Base-by-base conservation (phyloP, 2,888 invertebrate species). In the Chrysolina americana region DNA sequence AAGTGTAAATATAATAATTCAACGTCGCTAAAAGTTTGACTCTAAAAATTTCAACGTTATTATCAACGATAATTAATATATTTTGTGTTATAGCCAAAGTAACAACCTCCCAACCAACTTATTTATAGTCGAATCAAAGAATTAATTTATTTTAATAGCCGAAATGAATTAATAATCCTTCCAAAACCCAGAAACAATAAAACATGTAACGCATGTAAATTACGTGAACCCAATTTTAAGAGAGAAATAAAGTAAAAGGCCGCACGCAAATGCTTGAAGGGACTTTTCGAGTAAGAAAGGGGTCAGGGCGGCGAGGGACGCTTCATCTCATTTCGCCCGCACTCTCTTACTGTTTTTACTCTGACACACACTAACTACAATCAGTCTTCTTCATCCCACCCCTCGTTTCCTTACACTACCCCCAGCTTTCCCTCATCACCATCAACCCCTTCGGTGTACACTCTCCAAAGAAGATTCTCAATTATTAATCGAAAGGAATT, bases 291-390 rank as follows among this genome's bases (percentile, higher is more conserved):
- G 68, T 56, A 36, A 68, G 53, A 68, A 68, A 68, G 48, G 68
- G 68, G 53, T 53, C 53, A 50, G 68, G 77, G 83, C 83, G 83
- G 83, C 84, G 86, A 87, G 87, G 84, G 87, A 89, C 89, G 90
- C 90, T 90, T 91, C 91, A 91, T 91, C 90, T 90, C 91, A 90
- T 91, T 91, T 91, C 91, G 90, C 91, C 91, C 91, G 91, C 90
- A 90, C 91, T 91, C 91, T 90, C 91, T 91, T 87, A 87, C 85
- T 87, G 86, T 87, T 87, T 87, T 87, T 87, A 86, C 87, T 85
- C 87, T 74, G 77, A 87, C 87, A 88, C 86, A 87, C 85, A 87
- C 87, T 86, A 86, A 87, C 86, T 87, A 87, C 87, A 87, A 87
- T 87, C 88, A 87, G 87, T 86, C 86, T 85, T 86, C 86, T 85